Evolutionary conservation across 1,140 invertebrate genomes (phyloP), one percentile per base, ranked within the genome.

Genomic region (Lepidotrigona ventralis): DNA sequence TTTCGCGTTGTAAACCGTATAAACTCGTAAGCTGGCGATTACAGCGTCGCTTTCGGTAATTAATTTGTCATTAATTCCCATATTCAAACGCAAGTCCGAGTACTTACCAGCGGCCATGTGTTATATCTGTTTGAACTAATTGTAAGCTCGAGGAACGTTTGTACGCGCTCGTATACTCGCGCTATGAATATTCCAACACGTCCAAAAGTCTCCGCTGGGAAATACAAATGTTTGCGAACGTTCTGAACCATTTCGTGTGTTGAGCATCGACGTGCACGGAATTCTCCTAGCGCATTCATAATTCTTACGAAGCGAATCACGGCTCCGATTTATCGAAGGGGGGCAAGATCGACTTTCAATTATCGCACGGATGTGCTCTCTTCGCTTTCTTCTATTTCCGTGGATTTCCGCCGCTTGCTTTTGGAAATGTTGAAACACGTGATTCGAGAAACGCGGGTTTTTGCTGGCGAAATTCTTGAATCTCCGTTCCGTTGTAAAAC

Each of bases 151-250:
- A 79, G 39, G 8, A 80, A 73, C 70, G 58, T 64, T 73, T n/a
- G 79, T 63, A 54, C 12, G 56, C 39, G 39, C 39, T 6, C 2
- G 69, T 33, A n/a, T n/a, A 3, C 33, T 33, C 70, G n/a, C 21
- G 8, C 70, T 80, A 64, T 54, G 79, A 80, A 80, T 80, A 80
- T 73, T 73, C 63, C 39, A 17, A 1, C 69, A 15, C 21, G 46
- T 73, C 33, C 70, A 58, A 53, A 64, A 64, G 26, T 51, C 56
- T 80, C 79, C 79, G 21, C 21, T 73, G 79, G 79, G 79, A 80
- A 80, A 73, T 80, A 73, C 79, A 80, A 80, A 73, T 63, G 79
- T 80, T 80, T 73, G 69, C 69, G 14, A n/a, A 80, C 46, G 46
- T 80, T 63, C 26, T 23, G 21, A 53, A 73, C 56, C 69, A 33